These are phyloP conservation scores for Antheraea mylitta DNA, from an alignment of 1,140 invertebrate genomes.

Conservation along the genomic window DNA sequence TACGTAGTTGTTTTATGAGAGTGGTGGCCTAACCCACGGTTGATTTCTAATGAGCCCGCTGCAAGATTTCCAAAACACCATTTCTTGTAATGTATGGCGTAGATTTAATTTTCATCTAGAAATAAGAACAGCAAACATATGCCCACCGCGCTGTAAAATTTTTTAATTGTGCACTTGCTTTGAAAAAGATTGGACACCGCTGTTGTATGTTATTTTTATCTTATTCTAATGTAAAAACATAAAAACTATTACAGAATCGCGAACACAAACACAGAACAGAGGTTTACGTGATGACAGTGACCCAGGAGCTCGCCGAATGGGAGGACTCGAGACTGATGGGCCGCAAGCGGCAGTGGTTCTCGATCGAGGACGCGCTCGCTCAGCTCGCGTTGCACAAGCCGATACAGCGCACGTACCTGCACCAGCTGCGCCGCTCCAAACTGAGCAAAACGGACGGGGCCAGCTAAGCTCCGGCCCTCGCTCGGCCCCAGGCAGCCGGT, in stretches of 20 bases:
- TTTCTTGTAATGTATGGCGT: too few species aligned
- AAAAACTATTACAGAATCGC: conserved; percentile 83
- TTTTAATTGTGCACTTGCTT: too few species aligned
- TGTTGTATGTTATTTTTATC: too few species aligned
- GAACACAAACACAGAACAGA: conserved; percentile 96
- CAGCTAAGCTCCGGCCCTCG: conserved; percentile 38
- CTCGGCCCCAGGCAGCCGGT: not conserved
- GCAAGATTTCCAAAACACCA: too few species aligned
- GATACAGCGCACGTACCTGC: conserved; percentile 92
- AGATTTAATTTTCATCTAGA: too few species aligned
- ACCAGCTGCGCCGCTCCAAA: conserved; percentile 81
- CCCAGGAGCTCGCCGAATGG: conserved; percentile 95
- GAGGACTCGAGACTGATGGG: conserved; percentile 94
- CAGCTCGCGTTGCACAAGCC: conserved; percentile 94
- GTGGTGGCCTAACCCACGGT: too few species aligned
- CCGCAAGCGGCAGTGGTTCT: conserved; percentile 95
- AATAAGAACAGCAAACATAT: too few species aligned
- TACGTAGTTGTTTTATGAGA: too few species aligned
- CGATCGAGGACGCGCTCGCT: conserved; percentile 91
- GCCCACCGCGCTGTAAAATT: too few species aligned
- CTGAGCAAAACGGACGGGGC: conserved; percentile 54
- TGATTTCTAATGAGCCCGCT: too few species aligned
- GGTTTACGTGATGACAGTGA: conserved; percentile 95
- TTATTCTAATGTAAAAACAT: too few species aligned
- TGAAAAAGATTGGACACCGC: too few species aligned